phyloP scores from a whole-genome alignment of 2,113 vertebrate genomes.

The Pionites leucogaster region DNA sequence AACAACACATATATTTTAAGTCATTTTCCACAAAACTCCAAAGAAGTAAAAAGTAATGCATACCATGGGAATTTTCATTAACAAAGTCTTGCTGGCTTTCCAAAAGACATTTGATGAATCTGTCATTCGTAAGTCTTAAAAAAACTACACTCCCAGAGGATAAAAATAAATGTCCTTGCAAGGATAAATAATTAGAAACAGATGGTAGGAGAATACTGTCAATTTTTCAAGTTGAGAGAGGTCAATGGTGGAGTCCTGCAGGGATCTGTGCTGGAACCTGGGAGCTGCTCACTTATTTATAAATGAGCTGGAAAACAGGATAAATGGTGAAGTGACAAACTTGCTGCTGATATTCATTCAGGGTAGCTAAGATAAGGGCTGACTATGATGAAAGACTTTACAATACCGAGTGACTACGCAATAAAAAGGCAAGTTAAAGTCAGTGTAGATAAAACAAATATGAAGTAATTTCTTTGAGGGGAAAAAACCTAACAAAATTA shows the following conservation, averaged over 20 bases:
- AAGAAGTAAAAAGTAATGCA: not conserved
- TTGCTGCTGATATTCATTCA: not conserved
- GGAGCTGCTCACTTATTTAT: constrained; percentile 11
- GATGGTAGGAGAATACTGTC: constrained; percentile 59
- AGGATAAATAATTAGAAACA: constrained; percentile 67
- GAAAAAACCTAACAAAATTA: not conserved
- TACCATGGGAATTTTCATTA: not conserved
- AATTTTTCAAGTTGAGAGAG: constrained; percentile 44
- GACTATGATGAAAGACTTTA: not conserved
- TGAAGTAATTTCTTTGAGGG: not conserved
- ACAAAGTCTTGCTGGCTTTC: not conserved
- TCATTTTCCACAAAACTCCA: not conserved
- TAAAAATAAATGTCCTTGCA: constrained; percentile 61
- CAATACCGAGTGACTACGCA: not conserved
- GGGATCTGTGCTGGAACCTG: constrained; percentile 63
- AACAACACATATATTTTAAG: not conserved
- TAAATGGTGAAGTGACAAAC: constrained; percentile 39
- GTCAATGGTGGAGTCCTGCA: constrained; percentile 60
- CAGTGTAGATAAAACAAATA: constrained; percentile 9
- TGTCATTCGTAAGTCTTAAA: not conserved
- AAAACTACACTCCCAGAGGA: not conserved
- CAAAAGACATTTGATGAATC: not conserved
- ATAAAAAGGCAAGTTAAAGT: constrained; percentile 18
- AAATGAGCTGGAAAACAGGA: constrained; percentile 56
- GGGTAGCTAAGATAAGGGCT: not conserved